Conservation (phyloP, 2,113 vertebrate species). For the Ellobius talpinus region DNA sequence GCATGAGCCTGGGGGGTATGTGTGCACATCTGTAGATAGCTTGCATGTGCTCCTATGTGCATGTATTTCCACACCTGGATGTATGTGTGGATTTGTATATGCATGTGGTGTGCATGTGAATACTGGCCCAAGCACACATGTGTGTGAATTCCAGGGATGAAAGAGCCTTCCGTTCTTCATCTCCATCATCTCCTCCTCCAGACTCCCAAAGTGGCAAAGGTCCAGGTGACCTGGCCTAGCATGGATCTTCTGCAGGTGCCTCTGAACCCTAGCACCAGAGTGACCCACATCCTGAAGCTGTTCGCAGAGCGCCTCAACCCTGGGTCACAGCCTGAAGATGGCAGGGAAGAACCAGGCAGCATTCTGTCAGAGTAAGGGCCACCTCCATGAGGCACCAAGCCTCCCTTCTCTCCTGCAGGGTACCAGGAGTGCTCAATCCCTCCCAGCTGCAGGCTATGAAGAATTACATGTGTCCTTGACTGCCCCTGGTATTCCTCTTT, state of each 20-base stretch:
- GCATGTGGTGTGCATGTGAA: background rate
- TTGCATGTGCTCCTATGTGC: background rate
- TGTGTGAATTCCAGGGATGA: background rate
- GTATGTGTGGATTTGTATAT: background rate
- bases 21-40: background rate
- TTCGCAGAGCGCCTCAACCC: slow-evolving; percentile 88
- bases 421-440: background rate
- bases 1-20: background rate
- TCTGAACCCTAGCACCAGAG: slow-evolving; percentile 87
- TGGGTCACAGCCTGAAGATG: slow-evolving; percentile 41
- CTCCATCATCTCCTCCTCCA: slow-evolving; percentile 61
- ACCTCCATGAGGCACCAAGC: background rate
- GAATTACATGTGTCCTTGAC: no score
- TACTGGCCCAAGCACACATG: background rate
- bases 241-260: slow-evolving; percentile 89
- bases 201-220: slow-evolving; percentile 90
- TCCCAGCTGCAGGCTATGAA: background rate
- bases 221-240: slow-evolving; percentile 87
- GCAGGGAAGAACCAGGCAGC: slow-evolving; percentile 67
- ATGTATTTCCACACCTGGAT: background rate
- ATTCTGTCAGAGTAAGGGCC: slow-evolving; percentile 85
- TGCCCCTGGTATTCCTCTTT: background rate
- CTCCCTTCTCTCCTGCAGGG: background rate
- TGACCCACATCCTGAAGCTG: slow-evolving; percentile 89
- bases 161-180: no score